Conservation (phyloP, 2,113 vertebrate genomes). For the Rhipidura dahli region DNA sequence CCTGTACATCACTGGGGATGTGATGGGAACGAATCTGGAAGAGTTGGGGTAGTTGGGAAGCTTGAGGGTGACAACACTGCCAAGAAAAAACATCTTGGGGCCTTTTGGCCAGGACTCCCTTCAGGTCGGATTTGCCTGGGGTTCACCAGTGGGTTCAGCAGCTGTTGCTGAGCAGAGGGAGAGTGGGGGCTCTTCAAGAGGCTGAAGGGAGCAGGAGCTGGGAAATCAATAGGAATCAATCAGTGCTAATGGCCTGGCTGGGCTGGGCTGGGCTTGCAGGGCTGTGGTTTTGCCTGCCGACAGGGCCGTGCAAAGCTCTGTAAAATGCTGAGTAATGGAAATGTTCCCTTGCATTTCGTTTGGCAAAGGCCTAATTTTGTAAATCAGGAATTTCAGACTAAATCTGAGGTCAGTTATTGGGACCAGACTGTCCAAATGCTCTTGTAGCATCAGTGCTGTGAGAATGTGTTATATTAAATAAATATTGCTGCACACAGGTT, state of each 20-base stretch:
- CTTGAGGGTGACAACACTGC: not conserved
- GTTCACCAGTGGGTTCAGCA: not conserved
- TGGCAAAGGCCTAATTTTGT: not conserved
- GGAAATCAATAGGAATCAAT: not conserved
- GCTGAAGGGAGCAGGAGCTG: not conserved
- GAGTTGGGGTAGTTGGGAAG: fast-evolving
- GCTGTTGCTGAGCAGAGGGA: not conserved
- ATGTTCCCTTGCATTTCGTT: not conserved
- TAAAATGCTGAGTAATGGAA: not conserved
- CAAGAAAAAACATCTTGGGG: not conserved
- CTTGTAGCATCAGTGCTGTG: too few relatives aligned
- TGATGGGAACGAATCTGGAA: not conserved
- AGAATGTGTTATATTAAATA: fast-evolving
- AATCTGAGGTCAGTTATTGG: not conserved
- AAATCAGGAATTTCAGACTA: not conserved
- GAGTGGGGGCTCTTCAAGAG: not conserved
- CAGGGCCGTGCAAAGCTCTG: not conserved
- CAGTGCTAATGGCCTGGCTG: not conserved
- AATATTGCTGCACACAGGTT: fast-evolving
- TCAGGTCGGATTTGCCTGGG: not conserved
- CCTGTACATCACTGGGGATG: not conserved
- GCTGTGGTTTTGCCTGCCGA: not conserved
- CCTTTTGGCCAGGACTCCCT: not conserved
- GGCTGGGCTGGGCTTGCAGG: not conserved
- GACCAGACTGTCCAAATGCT: not conserved